Percentiles rank a stretch among this genome's conserved stretches.
phyloP scores from a whole-genome alignment of 2,113 vertebrate genomes.

The Oreochromis tanganicae region DNA sequence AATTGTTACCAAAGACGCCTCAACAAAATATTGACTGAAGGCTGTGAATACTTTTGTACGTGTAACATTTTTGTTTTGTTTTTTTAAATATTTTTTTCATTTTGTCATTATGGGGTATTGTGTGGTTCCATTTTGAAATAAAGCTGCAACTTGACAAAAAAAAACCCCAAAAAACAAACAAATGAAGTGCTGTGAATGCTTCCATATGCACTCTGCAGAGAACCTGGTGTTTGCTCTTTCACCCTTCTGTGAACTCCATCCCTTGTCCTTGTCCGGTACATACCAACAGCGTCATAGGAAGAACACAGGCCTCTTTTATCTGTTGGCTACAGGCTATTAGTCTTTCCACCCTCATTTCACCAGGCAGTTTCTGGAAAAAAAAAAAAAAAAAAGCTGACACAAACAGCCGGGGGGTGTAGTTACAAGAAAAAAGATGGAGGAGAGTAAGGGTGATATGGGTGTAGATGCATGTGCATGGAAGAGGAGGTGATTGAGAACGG shows the following conservation, averaged over 20 bases:
- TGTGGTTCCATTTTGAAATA: background rate
- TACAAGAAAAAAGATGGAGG: background rate
- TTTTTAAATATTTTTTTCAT: rapidly evolving
- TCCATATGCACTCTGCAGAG: background rate
- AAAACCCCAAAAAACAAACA: background rate
- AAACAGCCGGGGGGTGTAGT: constrained; percentile 28
- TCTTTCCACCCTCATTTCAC: constrained; percentile 1
- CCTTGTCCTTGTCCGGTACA: background rate
- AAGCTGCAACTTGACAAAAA: background rate
- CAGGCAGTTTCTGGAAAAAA: background rate
- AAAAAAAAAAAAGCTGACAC: constrained; percentile 1
- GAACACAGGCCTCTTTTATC: background rate
- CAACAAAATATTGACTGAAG: background rate
- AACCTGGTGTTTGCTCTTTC: background rate
- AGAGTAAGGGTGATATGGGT: background rate
- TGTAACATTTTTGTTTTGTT: background rate
- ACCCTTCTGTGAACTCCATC: background rate
- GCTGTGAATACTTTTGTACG: background rate
- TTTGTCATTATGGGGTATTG: background rate
- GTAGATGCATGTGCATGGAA: background rate
- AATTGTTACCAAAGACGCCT: background rate
- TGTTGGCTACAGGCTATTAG: background rate
- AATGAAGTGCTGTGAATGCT: background rate
- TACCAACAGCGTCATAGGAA: background rate
- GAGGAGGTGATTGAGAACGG: background rate